Base-by-base conservation (phyloP, 2,888 invertebrate species). In the Lomographa bimaculata region DNA sequence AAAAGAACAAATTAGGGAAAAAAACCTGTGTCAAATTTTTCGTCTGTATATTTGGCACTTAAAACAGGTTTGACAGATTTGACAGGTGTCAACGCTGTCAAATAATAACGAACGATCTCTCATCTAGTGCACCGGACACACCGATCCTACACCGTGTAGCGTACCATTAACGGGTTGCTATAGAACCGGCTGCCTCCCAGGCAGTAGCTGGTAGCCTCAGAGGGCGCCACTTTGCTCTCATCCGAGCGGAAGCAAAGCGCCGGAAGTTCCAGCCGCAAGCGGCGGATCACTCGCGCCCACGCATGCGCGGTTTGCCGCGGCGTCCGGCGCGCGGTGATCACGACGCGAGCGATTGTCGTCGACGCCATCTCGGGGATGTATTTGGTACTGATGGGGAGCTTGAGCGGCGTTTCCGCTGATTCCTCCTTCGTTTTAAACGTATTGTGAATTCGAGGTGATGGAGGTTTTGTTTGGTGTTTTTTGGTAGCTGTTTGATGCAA, bases 141-240 rank as follows among this genome's bases (percentile, higher is more conserved):
- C 12, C 12, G 26, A 32, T 21, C 64, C 64, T 57, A 59, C 60
- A 60, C 57, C 54, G 57, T 45, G 45, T 11, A 34, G 44, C 80
- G 71, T 86, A 87, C 85, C 86, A 75, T 75, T 54, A 75, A 59
- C 54, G 83, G 77, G 69, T 80, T 76, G 70, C 73, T 75, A 70
- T 83, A 84, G 66, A 79, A 81, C 47, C 75, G 71, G 52, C 76
- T 79, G 61, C 71, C 67, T 37, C 79, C 76, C 57, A 43, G 36
- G 5, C 58, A 66, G 57, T 69, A 59, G 72, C 74, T 81, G 58
- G 72, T 71, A 55, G 67, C 55, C 44, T 71, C 66, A 2, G 84
- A 82, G 12, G 79, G 79, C 49, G 83, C 74, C 53, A 83, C 83
- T 42, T 72, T 69, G 46, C 63, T 57, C 52, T 67, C 66, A 57